Conservation (phyloP, 2,888 invertebrate genomes). For the Epirrhoe alternata region DNA sequence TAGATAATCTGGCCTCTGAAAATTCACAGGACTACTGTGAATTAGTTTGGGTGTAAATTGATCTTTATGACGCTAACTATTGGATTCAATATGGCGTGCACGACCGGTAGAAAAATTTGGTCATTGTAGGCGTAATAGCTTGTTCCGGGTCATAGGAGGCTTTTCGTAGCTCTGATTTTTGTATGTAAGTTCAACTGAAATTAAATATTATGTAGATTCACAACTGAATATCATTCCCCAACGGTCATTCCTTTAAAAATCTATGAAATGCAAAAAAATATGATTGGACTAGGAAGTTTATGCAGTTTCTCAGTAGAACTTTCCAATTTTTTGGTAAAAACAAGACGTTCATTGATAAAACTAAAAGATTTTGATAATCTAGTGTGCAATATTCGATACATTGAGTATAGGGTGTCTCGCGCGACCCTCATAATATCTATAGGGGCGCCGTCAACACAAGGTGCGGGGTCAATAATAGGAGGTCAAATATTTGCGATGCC, state of each 20-base stretch:
- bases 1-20: constrained; percentile 30
- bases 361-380: neutral
- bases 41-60: neutral
- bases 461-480: constrained; percentile 76
- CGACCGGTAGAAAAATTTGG: neutral
- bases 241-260: neutral
- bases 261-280: no score
- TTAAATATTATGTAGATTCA: neutral
- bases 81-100: constrained; percentile 6
- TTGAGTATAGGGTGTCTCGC: constrained; percentile 4
- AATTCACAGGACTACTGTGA: constrained; percentile 5
- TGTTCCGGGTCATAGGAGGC: neutral
- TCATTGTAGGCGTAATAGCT: neutral
- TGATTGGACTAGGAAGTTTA: no score
- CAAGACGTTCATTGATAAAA: neutral
- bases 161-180: neutral
- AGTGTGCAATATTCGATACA: neutral
- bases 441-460: constrained; percentile 59
- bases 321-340: no score
- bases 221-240: neutral
- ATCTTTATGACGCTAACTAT: neutral
- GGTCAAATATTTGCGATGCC: constrained; percentile 74
- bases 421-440: constrained; percentile 39
- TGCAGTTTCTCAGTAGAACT: no score
- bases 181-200: neutral